Evolutionary conservation across 2,888 invertebrate genomes (phyloP).

Genomic region (Bimastos eiseni): DNA sequence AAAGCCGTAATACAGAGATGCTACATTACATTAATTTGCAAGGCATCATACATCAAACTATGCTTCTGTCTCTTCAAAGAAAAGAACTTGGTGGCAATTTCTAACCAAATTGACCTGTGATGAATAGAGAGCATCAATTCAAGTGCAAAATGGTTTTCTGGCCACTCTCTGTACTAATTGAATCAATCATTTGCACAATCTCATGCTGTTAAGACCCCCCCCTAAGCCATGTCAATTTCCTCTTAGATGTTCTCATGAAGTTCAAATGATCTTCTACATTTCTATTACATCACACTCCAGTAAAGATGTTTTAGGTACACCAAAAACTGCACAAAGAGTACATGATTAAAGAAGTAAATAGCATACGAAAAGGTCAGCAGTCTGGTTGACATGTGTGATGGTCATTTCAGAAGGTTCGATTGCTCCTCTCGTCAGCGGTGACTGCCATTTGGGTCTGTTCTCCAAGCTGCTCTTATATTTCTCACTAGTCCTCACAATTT

Average conservation of each 20-base stretch:
- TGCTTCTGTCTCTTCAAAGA: too few species aligned
- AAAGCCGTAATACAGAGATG: too few species aligned
- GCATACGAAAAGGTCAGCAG: constrained; percentile 53
- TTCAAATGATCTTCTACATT: background rate
- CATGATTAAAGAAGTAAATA: background rate
- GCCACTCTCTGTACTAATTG: too few species aligned
- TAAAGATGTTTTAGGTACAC: background rate
- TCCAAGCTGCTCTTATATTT: background rate
- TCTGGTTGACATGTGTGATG: constrained; percentile 62
- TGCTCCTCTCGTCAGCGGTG: constrained; percentile 45
- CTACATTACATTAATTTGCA: too few species aligned
- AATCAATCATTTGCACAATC: background rate
- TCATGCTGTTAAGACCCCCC: background rate
- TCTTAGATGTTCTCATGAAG: background rate
- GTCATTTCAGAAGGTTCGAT: constrained; percentile 57
- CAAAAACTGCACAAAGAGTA: background rate
- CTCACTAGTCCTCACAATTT: background rate
- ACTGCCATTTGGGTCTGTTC: constrained; percentile 39
- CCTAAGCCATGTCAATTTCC: background rate
- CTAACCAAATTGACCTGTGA: too few species aligned
- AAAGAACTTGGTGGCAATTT: too few species aligned
- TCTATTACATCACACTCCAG: background rate
- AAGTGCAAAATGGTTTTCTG: too few species aligned
- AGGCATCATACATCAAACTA: too few species aligned
- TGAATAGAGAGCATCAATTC: too few species aligned